Evolutionary conservation across 2,888 invertebrate species (phyloP).

Genomic region (Smittia aterrima): DNA sequence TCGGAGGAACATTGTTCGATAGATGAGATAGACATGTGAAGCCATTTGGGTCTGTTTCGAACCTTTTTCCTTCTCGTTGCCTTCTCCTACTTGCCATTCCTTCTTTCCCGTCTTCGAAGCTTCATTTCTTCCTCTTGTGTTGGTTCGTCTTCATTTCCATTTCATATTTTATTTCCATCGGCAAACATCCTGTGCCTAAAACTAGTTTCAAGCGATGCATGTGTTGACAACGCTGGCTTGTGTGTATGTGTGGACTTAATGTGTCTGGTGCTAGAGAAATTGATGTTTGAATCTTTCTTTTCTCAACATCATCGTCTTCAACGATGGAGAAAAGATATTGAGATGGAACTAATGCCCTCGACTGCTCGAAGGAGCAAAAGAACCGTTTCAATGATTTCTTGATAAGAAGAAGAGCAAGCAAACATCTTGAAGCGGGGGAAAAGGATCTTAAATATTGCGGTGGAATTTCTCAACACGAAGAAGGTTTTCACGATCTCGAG

Average conservation of each 20-base stretch:
- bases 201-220: neutral
- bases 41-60: neutral
- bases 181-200: slow-evolving; percentile 8
- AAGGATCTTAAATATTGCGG: no score
- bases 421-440: no score
- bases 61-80: neutral
- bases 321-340: neutral
- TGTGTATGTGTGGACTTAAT: neutral
- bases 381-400: neutral
- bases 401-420: neutral
- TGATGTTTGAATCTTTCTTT: neutral
- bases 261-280: slow-evolving; percentile 6
- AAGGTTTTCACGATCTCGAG: no score
- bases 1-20: slow-evolving; percentile 18
- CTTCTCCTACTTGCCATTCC: neutral
- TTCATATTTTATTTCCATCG: neutral
- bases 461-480: no score
- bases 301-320: neutral
- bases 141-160: no score
- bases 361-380: neutral
- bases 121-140: no score
- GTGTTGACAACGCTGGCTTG: neutral
- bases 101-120: neutral
- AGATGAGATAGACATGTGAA: slow-evolving; percentile 22
- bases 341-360: slow-evolving; percentile 11